phyloP scores from a whole-genome alignment of 2,797 vertebrate genomes.

The Jordanella pulchra region DNA sequence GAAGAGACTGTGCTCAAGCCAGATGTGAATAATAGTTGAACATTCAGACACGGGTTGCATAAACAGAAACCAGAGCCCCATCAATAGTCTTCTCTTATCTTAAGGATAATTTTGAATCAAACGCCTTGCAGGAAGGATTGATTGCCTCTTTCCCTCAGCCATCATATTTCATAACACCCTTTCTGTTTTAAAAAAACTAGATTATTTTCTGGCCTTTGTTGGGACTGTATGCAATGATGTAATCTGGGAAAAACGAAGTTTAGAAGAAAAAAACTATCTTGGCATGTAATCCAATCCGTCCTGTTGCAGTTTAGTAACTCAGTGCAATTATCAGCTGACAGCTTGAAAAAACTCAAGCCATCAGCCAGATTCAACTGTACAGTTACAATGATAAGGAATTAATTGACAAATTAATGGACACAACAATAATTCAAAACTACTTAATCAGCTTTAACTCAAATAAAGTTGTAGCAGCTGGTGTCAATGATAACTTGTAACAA shows the following conservation, averaged over 20 bases:
- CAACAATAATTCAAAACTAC: neutral
- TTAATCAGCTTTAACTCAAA: neutral
- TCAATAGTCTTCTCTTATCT: slow-evolving; percentile 48
- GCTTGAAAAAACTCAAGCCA: slow-evolving; percentile 39
- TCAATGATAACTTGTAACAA: neutral
- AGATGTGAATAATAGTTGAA: slow-evolving; percentile 52
- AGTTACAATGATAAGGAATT: neutral
- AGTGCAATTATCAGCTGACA: slow-evolving; percentile 61
- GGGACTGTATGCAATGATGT: slow-evolving; percentile 75
- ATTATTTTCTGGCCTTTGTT: slow-evolving; percentile 49
- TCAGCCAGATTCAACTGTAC: slow-evolving; percentile 42
- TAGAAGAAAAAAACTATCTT: slow-evolving; percentile 48
- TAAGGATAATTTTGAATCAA: slow-evolving; percentile 37
- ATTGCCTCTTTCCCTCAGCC: slow-evolving; percentile 58
- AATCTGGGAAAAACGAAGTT: slow-evolving; percentile 63
- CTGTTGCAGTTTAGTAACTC: slow-evolving; percentile 66
- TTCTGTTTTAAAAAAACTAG: slow-evolving; percentile 45
- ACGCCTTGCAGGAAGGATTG: slow-evolving; percentile 51
- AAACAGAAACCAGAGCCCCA: slow-evolving; percentile 57
- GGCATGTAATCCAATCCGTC: slow-evolving; percentile 76
- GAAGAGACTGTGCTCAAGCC: slow-evolving; percentile 44
- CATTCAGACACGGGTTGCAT: slow-evolving; percentile 39
- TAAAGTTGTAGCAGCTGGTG: neutral
- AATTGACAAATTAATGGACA: neutral
- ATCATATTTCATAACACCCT: slow-evolving; percentile 45